phyloP scores from a whole-genome alignment of 1,140 invertebrate species.

The Helicorthomorpha holstii region DNA sequence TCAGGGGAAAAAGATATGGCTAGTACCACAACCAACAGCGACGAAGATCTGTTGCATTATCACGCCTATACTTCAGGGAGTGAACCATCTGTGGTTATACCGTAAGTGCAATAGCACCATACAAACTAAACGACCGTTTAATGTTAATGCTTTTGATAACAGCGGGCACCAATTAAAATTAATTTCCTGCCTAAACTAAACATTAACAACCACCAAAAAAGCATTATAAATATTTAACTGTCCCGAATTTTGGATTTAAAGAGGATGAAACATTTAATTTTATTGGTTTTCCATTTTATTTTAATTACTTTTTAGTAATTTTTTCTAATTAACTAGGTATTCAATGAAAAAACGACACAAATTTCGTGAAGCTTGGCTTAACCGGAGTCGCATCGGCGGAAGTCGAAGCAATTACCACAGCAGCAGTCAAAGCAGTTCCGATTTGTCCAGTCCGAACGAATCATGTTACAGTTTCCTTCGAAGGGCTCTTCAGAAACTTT shows the following conservation, averaged over 20 bases:
- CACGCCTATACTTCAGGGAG: conserved; percentile 44
- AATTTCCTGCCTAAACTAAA: too few relatives aligned
- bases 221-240: too few relatives aligned
- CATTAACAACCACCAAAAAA: too few relatives aligned
- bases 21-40: conserved; percentile 35
- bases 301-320: too few relatives aligned
- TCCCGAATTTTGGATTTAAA: too few relatives aligned
- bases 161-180: too few relatives aligned
- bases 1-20: conserved; percentile 43
- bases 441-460: conserved; percentile 75
- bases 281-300: neutral
- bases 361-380: neutral
- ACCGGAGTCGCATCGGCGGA: neutral
- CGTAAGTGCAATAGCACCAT: too few relatives aligned
- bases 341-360: neutral
- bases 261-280: neutral
- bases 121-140: neutral
- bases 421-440: conserved; percentile 48
- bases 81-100: too few relatives aligned
- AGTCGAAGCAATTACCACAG: conserved; percentile 2
- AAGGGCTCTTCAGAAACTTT: conserved; percentile 50
- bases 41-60: conserved; percentile 38
- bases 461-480: conserved; percentile 86
- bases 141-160: neutral
- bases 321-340: too few relatives aligned